Base-by-base conservation (phyloP, 2,888 invertebrate genomes). In the Hartigia nigra region DNA sequence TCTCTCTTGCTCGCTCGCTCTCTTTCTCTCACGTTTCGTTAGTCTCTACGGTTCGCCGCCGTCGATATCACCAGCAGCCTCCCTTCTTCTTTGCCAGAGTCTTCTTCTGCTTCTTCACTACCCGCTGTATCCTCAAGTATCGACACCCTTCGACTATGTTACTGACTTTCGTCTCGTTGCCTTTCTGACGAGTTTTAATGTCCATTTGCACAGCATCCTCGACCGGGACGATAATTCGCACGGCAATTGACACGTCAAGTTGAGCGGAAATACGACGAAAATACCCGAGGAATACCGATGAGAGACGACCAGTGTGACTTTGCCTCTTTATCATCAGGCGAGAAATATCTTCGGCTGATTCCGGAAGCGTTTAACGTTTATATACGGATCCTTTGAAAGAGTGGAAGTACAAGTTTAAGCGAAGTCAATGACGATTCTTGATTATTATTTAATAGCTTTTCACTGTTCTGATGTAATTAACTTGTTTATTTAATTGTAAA, bases 81-180 rank as follows among this genome's bases (percentile, higher is more conserved):
- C 74, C 76, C 70, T 80, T 76, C 77, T 79, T 78, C 80, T 76
- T 78, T n/a, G n/a, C n/a, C n/a, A n/a, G n/a, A n/a, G n/a, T n/a
- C 78, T 79, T 76, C 79, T 75, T 80, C 78, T 78, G 75, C 74
- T 75, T 77, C 78, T 79, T 77, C 55, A 5, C 23, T 23, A 55
- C 55, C 55, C 55, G 14, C 23, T 55, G 55, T 55, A 55, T 55
- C 55, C 23, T 55, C 55, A 23, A 55, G 55, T 23, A 55, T 55
- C 23, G 55, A 55, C 55, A 55, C 55, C 55, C 23, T 55, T 9
- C 55, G 55, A 55, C 55, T 5, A 9, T 23, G 23, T 23, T 55
- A 9, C 55, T 55, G 55, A 23, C 55, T 55, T 55, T 55, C 23
- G 23, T 55, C 23, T 55, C 9, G 2, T 55, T 23, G 9, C 55